phyloP scores from a whole-genome alignment of 2,113 vertebrate genomes.

The Seriola dumerili region DNA sequence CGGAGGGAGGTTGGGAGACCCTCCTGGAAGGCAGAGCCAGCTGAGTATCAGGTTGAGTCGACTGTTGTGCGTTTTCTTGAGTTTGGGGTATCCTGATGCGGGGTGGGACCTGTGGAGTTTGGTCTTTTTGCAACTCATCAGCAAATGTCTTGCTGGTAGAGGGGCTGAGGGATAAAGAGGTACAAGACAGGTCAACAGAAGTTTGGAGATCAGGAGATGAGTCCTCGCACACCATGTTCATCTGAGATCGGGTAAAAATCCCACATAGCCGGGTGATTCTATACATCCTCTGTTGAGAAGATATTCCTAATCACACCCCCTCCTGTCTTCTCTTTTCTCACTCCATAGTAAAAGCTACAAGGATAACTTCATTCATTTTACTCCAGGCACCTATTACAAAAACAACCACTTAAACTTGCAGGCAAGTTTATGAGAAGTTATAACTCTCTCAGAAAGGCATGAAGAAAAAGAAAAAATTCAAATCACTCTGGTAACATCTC shows the following conservation, averaged over 20 bases:
- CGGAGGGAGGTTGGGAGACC: conserved; percentile 5
- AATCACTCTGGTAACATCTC: neutral
- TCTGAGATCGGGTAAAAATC: conserved; percentile 26
- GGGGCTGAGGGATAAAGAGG: conserved; percentile 39
- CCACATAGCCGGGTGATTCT: conserved; percentile 35
- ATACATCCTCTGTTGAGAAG: conserved; percentile 33
- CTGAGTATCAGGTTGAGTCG: conserved; percentile 30
- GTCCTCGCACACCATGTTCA: conserved; percentile 8
- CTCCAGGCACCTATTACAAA: neutral
- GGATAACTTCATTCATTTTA: neutral
- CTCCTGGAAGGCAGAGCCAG: conserved; percentile 29
- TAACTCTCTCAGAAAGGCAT: neutral
- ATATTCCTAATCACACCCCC: neutral
- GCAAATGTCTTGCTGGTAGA: conserved; percentile 20
- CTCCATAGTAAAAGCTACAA: conserved; percentile 3
- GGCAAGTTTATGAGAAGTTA: neutral
- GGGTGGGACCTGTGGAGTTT: conserved; percentile 64
- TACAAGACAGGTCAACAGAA: conserved; percentile 32
- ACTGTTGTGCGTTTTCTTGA: conserved; percentile 36
- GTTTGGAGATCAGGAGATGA: conserved; percentile 12
- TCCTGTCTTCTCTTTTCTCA: neutral
- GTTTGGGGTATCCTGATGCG: conserved; percentile 47
- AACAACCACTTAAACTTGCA: neutral
- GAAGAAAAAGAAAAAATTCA: neutral
- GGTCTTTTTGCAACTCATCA: conserved; percentile 52